phyloP scores from a whole-genome alignment of 2,113 vertebrate genomes.

The Rattus norvegicus region GRCr8 NC_086021.1:62714001-62714500 shows the following conservation, averaged over 20 bases:
- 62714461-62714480: too few relatives aligned
- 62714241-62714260: not conserved
- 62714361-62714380: too few relatives aligned
- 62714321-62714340: too few relatives aligned
- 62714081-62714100: not conserved
- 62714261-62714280: too few relatives aligned
- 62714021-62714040: not conserved
- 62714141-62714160: not conserved
- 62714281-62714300: too few relatives aligned
- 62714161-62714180: not conserved
- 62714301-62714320: too few relatives aligned
- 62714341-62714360: too few relatives aligned
- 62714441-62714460: too few relatives aligned
- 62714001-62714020: not conserved
- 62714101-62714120: not conserved
- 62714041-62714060: not conserved
- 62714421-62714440: too few relatives aligned
- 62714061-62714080: not conserved
- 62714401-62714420: too few relatives aligned
- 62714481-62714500: too few relatives aligned
- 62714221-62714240: not conserved
- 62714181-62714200: not conserved
- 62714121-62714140: not conserved
- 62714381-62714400: too few relatives aligned
- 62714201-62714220: not conserved